Percentiles rank a stretch among this genome's conserved stretches.
Evolutionary conservation across 2,888 invertebrate genomes (phyloP).

Genomic region (Drosophila antonietae): DNA sequence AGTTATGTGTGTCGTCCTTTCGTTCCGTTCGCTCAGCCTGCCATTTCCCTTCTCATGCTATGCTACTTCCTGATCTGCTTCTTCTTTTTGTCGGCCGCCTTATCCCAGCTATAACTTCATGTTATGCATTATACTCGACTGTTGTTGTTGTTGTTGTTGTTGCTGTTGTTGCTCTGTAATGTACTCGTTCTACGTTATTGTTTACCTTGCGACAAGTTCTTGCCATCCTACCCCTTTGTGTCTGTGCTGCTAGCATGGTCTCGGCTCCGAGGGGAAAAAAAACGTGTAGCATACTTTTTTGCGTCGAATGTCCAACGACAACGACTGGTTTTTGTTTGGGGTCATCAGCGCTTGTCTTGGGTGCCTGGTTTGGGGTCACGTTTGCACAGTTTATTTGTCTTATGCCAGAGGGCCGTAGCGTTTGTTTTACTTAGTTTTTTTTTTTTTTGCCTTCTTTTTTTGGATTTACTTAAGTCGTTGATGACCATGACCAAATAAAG

Average conservation of each 20-base stretch:
- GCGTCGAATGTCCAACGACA: constrained; percentile 22
- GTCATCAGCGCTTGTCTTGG: constrained; percentile 50
- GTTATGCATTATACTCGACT: constrained; percentile 39
- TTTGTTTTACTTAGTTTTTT: constrained; percentile 75
- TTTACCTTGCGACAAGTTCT: constrained; percentile 20
- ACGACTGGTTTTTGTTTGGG: constrained; percentile 22
- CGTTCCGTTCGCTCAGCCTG: constrained; percentile 16
- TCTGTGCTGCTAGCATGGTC: not conserved
- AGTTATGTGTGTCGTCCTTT: constrained; percentile 44
- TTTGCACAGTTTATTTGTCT: constrained; percentile 75
- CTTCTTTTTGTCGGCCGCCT: constrained; percentile 22
- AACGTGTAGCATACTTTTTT: constrained; percentile 40
- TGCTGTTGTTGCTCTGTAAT: constrained; percentile 26
- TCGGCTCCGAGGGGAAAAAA: not conserved
- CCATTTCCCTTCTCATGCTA: not conserved
- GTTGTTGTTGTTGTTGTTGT: not conserved
- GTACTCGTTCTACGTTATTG: constrained; percentile 37
- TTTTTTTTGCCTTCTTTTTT: constrained; percentile 24
- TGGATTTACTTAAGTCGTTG: constrained; percentile 78
- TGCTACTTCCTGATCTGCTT: too few relatives aligned
- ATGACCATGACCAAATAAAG: constrained; percentile 80
- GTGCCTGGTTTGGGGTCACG: constrained; percentile 65
- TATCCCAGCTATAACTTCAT: constrained; percentile 53
- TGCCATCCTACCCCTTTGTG: constrained; percentile 15
- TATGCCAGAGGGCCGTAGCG: constrained; percentile 59